Base-by-base conservation (phyloP, 1,140 invertebrate genomes). In the Fopius arisanus region DNA sequence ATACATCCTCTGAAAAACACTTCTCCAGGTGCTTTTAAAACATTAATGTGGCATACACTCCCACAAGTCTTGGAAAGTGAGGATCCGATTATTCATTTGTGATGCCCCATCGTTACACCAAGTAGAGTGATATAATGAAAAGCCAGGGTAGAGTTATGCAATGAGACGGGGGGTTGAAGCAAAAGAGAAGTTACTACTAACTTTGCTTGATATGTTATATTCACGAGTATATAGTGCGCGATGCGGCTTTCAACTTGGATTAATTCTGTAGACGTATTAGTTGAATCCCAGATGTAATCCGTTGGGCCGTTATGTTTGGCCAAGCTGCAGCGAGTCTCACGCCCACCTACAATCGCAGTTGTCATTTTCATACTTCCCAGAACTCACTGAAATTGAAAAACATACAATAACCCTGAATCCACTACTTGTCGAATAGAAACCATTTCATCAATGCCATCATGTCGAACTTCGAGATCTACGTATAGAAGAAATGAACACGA, bases 191-290 rank as follows among this genome's bases (percentile, higher is more conserved):
- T 65, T 63, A 23, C 16, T n/a, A 41, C 51, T 71, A 63, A 71
- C 54, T 71, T 71, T 41, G 14, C 51, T 62, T 40, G 29, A 41
- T 71, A 65, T 65, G 28, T 65, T 59, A 59, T 59, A 59, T 2
- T 70, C 68, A 37, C 37, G 9, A 71, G 29, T 71, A 33, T 23
- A 71, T 71, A 31, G 19, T 26, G 16, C 19, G 28, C 69, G 28
- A 71, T 21, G 69, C 31, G 54, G 21, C 59, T 71, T 71, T 71
- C 54, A 71, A 71, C 14, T 63, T 71, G 69, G 69, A 71, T 71
- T 63, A 71, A 63, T 71, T 65, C 62, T 16, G 16, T 29, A 19
- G 31, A 70, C 19, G 68, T 43, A 70, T 54, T 33, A 65, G 31
- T 26, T 23, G 31, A 41, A 63, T 62, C 54, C 69, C 31, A 26